A percentile compares a stretch with the other conserved stretches of the same genome.
These are phyloP conservation scores for Kryptopterus vitreolus DNA, from an alignment of 2,797 vertebrate species.

Conservation along the genomic window DNA sequence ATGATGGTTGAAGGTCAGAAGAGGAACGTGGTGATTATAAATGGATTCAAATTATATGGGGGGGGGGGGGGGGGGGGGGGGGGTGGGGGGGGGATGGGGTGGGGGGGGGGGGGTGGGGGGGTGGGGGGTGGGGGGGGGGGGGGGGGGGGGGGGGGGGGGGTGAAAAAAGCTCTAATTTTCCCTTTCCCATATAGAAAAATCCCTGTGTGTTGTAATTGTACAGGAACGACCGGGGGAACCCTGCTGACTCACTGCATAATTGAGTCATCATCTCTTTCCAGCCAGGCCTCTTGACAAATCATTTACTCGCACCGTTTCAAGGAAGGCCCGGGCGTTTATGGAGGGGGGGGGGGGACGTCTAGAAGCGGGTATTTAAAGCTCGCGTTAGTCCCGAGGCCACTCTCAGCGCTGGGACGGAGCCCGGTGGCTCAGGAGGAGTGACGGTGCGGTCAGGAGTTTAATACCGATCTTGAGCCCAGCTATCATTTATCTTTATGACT, in stretches of 20 bases:
- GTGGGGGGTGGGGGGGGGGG: too few relatives aligned
- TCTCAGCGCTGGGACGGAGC: not conserved
- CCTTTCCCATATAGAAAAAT: not conserved
- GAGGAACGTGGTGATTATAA: not conserved
- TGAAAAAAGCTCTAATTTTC: too few relatives aligned
- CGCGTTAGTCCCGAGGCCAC: not conserved
- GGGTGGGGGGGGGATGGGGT: too few relatives aligned
- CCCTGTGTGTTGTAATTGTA: not conserved
- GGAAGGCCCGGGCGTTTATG: conserved; percentile 9
- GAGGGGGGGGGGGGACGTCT: not conserved
- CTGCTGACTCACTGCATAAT: conserved; percentile 45
- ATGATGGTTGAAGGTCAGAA: too few relatives aligned
- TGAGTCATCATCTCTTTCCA: not conserved
- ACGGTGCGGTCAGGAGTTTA: conserved; percentile 53
- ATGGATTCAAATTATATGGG: not conserved
- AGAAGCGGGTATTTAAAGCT: conserved; percentile 31
- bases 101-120: too few relatives aligned
- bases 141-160: too few relatives aligned
- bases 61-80: too few relatives aligned
- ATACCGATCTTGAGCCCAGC: conserved; percentile 39
- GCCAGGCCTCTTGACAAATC: conserved; percentile 24
- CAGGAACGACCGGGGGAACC: conserved; percentile 7
- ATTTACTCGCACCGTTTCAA: conserved; percentile 17
- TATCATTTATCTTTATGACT: conserved; percentile 59
- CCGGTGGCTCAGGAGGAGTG: conserved; percentile 34